These are phyloP conservation scores for Dryocosmus kuriphilus DNA, from an alignment of 2,888 invertebrate species.

Conservation along the genomic window DNA sequence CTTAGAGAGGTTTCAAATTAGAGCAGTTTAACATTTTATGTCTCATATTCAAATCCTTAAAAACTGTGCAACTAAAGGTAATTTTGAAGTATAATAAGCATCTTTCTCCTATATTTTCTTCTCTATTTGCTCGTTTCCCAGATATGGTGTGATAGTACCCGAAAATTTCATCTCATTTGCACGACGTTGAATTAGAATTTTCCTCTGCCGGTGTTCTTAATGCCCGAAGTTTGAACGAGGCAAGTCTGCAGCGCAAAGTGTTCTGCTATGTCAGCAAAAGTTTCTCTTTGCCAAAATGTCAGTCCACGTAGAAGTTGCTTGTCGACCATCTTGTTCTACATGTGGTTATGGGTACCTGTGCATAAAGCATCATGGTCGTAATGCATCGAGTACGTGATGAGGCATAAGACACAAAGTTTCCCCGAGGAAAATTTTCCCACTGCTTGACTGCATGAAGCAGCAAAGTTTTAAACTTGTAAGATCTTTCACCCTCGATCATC, in stretches of 20 bases:
- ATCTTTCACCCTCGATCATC: conserved; percentile 12
- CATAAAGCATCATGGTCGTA: conserved; percentile 30
- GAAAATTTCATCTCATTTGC: background rate
- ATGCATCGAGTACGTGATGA: conserved; percentile 31
- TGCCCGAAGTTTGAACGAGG: conserved; percentile 8
- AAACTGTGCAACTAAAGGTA: too few relatives aligned
- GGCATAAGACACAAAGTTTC: conserved; percentile 38
- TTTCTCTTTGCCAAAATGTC: conserved; percentile 30
- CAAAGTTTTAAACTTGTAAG: conserved; percentile 21
- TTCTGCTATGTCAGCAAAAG: conserved; percentile 25
- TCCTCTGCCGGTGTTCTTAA: background rate
- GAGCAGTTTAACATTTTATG: too few relatives aligned
- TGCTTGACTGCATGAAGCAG: conserved; percentile 15
- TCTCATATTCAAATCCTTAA: too few relatives aligned
- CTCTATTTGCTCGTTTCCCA: background rate
- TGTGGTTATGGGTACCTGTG: conserved; percentile 35
- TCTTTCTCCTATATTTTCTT: too few relatives aligned
- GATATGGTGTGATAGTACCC: too few relatives aligned
- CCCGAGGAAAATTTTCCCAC: conserved; percentile 21
- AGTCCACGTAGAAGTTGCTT: conserved; percentile 24
- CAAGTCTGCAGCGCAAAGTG: conserved; percentile 10
- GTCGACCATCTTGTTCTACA: conserved; percentile 31
- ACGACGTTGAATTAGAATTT: background rate
- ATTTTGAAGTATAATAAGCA: too few relatives aligned
- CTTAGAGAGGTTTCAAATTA: too few relatives aligned